phyloP scores from a whole-genome alignment of 2,888 invertebrate species.

The Eilema depressum region DNA sequence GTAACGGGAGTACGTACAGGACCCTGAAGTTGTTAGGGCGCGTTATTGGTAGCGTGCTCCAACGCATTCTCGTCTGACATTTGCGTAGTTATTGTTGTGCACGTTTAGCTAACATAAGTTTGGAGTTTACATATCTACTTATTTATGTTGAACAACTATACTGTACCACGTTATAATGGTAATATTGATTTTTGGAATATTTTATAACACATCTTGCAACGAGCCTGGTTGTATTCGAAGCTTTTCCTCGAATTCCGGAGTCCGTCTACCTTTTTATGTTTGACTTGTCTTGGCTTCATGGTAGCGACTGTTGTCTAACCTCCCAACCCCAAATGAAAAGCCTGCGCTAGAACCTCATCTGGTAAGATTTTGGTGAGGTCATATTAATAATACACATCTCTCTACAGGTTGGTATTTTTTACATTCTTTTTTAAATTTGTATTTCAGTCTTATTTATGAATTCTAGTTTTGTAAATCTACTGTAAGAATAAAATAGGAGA shows the following conservation, averaged over 20 bases:
- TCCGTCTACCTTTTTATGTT: neutral
- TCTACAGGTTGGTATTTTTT: too few species aligned
- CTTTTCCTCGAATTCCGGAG: too few species aligned
- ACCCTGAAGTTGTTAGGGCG: neutral
- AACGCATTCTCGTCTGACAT: conserved; percentile 10
- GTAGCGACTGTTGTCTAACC: neutral
- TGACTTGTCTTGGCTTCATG: too few species aligned
- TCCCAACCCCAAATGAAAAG: neutral
- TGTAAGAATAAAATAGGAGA: neutral
- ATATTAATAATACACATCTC: too few species aligned
- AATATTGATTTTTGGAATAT: neutral
- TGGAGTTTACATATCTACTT: neutral
- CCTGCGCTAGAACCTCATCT: neutral
- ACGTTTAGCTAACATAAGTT: conserved; percentile 5
- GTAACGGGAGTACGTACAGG: neutral
- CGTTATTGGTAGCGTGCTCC: conserved; percentile 11
- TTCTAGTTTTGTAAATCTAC: too few species aligned
- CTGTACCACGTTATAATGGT: neutral
- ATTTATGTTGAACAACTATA: neutral
- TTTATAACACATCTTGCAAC: too few species aligned
- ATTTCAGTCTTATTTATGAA: too few species aligned
- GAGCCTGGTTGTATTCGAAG: too few species aligned
- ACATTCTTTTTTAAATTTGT: too few species aligned
- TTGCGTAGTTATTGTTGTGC: neutral
- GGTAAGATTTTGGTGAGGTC: too few species aligned